phyloP scores from a whole-genome alignment of 1,140 invertebrate genomes.

The Anastatus disparis region DNA sequence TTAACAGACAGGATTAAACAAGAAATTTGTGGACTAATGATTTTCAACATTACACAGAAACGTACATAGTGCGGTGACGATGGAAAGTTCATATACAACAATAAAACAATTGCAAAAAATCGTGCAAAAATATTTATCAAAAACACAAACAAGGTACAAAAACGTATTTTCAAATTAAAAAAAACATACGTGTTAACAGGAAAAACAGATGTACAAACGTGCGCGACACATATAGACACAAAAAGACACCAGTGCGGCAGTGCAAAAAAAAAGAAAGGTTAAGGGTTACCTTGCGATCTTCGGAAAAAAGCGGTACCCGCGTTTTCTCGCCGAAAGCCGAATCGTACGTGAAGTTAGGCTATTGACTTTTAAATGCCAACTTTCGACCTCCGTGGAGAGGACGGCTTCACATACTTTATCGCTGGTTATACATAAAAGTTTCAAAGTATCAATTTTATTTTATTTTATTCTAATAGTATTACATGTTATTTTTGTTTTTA shows the following conservation, averaged over 20 bases:
- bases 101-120: no score
- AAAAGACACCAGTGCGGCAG: not conserved
- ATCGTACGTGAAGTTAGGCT: conserved; percentile 62
- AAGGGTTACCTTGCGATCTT: conserved; percentile 62
- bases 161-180: not conserved
- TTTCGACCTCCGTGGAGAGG: conserved; percentile 63
- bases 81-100: no score
- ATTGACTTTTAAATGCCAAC: conserved; percentile 65
- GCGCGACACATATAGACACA: not conserved
- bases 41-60: no score
- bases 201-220: not conserved
- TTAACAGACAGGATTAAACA: no score
- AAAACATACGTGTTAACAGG: no score
- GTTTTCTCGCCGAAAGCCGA: conserved; percentile 65
- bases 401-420: conserved; percentile 64
- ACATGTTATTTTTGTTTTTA: no score
- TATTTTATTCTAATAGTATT: no score
- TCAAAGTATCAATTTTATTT: no score
- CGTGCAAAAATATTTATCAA: no score
- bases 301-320: conserved; percentile 64
- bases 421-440: conserved; percentile 46
- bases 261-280: not conserved
- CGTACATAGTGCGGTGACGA: no score
- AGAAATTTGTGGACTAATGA: no score
- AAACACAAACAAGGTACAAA: not conserved